These are phyloP conservation scores for Anorthoa munda DNA, from an alignment of 2,888 invertebrate genomes.

Conservation along the genomic window DNA sequence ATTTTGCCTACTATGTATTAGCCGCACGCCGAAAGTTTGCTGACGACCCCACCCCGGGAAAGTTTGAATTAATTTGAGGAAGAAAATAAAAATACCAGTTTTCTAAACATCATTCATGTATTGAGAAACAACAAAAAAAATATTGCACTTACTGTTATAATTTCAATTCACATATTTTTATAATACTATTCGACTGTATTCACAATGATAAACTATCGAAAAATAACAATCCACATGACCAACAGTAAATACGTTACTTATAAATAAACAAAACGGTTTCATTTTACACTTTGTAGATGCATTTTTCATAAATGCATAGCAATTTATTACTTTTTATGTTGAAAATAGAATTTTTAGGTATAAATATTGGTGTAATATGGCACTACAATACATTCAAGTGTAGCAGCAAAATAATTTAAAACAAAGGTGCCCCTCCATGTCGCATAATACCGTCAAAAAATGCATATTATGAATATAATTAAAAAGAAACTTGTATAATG, in stretches of 20 bases:
- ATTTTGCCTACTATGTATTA: too few species aligned
- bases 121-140: slow-evolving; percentile 9
- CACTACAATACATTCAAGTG: not conserved
- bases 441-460: not conserved
- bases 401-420: not conserved
- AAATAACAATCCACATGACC: slow-evolving; percentile 10
- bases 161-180: slow-evolving; percentile 12
- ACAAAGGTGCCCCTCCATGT: not conserved
- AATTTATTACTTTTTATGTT: slow-evolving; percentile 16
- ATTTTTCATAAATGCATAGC: slow-evolving; percentile 48
- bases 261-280: slow-evolving; percentile 10
- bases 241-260: slow-evolving; percentile 20
- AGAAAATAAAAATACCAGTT: slow-evolving; percentile 17
- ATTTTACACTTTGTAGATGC: slow-evolving; percentile 5
- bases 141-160: not conserved
- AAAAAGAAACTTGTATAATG: not conserved
- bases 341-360: slow-evolving; percentile 21
- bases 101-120: not conserved
- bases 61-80: not conserved
- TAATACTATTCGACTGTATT: slow-evolving; percentile 19
- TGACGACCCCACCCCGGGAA: too few species aligned
- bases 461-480: not conserved
- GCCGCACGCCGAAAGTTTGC: too few species aligned
- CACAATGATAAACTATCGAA: slow-evolving; percentile 9
- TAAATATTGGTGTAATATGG: not conserved